Evolutionary conservation across 1,140 invertebrate genomes (phyloP).

Genomic region (Dendroctonus valens): DNA sequence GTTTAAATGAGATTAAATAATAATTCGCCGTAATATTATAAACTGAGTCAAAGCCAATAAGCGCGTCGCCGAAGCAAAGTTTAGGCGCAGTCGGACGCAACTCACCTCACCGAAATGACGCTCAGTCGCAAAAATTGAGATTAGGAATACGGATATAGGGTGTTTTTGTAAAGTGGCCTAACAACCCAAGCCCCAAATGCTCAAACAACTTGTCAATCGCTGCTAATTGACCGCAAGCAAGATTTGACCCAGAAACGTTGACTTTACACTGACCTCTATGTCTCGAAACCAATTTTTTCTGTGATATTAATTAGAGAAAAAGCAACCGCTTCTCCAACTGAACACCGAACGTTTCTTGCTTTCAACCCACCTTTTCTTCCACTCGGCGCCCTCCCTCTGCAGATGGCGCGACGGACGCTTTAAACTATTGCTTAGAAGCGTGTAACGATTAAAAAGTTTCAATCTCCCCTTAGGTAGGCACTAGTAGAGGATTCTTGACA

Average conservation of each 20-base stretch:
- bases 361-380: neutral
- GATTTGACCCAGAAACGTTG: neutral
- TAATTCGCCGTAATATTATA: slow-evolving; percentile 29
- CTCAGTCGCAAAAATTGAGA: no score
- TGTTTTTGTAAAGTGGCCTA: no score
- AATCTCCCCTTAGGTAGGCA: slow-evolving; percentile 30
- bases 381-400: neutral
- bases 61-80: neutral
- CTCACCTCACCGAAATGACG: no score
- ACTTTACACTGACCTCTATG: no score
- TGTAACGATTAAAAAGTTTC: slow-evolving; percentile 10
- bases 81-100: no score
- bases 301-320: neutral
- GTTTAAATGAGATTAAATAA: slow-evolving; percentile 37
- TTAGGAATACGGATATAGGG: no score
- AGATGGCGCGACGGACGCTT: neutral
- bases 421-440: slow-evolving; percentile 23
- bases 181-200: no score
- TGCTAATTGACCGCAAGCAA: no score
- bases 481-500: slow-evolving; percentile 24
- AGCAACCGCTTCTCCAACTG: neutral
- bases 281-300: slow-evolving; percentile 5
- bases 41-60: slow-evolving; percentile 31
- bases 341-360: neutral
- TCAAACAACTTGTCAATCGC: no score